These are phyloP conservation scores for Sander vitreus DNA, from an alignment of 2,113 vertebrate genomes.

Conservation along the genomic window DNA sequence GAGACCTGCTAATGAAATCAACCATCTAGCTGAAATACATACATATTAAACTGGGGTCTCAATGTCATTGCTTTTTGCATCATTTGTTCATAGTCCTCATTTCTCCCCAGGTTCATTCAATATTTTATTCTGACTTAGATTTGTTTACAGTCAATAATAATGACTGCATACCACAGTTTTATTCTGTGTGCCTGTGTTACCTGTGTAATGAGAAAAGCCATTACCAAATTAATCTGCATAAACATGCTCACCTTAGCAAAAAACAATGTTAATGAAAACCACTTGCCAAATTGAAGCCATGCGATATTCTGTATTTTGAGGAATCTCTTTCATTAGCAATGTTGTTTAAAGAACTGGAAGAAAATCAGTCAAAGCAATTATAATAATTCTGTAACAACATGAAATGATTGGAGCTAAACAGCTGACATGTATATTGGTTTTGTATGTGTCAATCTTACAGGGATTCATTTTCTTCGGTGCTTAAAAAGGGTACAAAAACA, in stretches of 20 bases:
- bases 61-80: conserved; percentile 85
- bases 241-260: conserved; percentile 44
- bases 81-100: conserved; percentile 83
- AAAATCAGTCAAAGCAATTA: conserved; percentile 17
- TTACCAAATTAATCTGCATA: conserved; percentile 63
- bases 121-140: conserved; percentile 72
- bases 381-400: conserved; percentile 18
- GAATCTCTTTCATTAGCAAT: conserved; percentile 26
- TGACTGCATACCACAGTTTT: conserved; percentile 16
- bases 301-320: conserved; percentile 14
- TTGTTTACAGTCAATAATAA: conserved; percentile 73
- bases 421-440: conserved; percentile 17
- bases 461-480: conserved; percentile 4
- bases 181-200: conserved; percentile 28
- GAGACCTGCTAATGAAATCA: conserved; percentile 96
- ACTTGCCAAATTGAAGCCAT: conserved; percentile 26
- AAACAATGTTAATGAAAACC: conserved; percentile 34
- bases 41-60: conserved; percentile 91
- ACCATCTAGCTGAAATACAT: conserved; percentile 94
- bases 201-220: conserved; percentile 48
- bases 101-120: conserved; percentile 77
- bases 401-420: conserved; percentile 26
- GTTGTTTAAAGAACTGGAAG: conserved; percentile 1
- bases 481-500: not conserved
- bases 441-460: not conserved